Conservation (phyloP, 2,888 invertebrate genomes). For the Apotomis capreana region DNA sequence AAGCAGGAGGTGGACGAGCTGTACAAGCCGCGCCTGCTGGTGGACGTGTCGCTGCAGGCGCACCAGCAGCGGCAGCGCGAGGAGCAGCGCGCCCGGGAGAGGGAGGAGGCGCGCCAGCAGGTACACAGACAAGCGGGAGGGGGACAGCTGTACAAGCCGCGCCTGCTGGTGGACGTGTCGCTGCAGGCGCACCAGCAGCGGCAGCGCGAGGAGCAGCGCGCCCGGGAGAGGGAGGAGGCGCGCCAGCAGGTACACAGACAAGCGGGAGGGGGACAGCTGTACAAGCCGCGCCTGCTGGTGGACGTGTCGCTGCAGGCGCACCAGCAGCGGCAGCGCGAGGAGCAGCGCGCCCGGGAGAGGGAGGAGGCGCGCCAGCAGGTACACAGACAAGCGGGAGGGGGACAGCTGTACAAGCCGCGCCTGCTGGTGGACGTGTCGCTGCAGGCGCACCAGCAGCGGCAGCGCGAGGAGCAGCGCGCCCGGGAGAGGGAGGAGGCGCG, state of each 20-base stretch:
- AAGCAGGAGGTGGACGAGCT: slow-evolving; percentile 86
- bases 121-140: slow-evolving; percentile 47
- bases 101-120: slow-evolving; percentile 57
- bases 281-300: slow-evolving; percentile 92
- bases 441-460: slow-evolving; percentile 84
- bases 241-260: no score
- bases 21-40: slow-evolving; percentile 92
- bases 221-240: slow-evolving; percentile 68
- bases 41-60: slow-evolving; percentile 86
- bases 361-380: slow-evolving; percentile 42
- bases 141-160: slow-evolving; percentile 93
- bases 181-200: slow-evolving; percentile 84
- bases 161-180: slow-evolving; percentile 89
- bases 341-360: slow-evolving; percentile 79
- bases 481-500: slow-evolving; percentile 65
- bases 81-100: slow-evolving; percentile 79
- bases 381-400: slow-evolving; percentile 55
- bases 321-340: slow-evolving; percentile 76
- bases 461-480: slow-evolving; percentile 67
- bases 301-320: slow-evolving; percentile 85
- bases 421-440: slow-evolving; percentile 88
- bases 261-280: slow-evolving; percentile 86
- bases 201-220: slow-evolving; percentile 69
- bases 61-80: slow-evolving; percentile 85
- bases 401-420: slow-evolving; percentile 93